Evolutionary conservation across 2,113 vertebrate genomes (phyloP).

Genomic region (Rhynchopsitta pachyrhyncha): DNA sequence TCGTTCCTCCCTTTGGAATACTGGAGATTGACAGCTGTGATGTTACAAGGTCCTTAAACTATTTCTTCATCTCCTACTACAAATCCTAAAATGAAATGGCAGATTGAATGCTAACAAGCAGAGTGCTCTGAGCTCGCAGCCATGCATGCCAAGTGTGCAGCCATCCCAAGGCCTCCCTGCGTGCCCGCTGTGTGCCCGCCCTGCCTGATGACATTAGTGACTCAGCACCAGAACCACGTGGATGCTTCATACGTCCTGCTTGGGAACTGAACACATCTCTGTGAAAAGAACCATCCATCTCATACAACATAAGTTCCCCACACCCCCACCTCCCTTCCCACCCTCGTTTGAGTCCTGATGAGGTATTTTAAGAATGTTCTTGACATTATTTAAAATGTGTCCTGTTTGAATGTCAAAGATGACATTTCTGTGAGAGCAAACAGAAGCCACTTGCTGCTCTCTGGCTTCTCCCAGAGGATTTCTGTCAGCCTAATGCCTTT

Average conservation of each 20-base stretch:
- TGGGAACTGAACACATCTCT: slow-evolving; percentile 69
- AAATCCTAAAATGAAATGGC: slow-evolving; percentile 47
- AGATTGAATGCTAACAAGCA: slow-evolving; percentile 20
- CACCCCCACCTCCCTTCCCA: background rate
- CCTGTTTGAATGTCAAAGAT: slow-evolving; percentile 70
- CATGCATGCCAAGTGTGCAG: background rate
- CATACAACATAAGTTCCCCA: slow-evolving; percentile 74
- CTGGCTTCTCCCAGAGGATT: slow-evolving; percentile 62
- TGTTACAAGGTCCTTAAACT: slow-evolving; percentile 56
- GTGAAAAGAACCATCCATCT: slow-evolving; percentile 76
- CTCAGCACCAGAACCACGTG: slow-evolving; percentile 69
- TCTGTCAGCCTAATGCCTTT: slow-evolving; percentile 62
- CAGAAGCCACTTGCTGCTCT: slow-evolving; percentile 59
- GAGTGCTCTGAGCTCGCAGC: background rate
- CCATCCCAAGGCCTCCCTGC: background rate
- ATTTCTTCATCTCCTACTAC: slow-evolving; percentile 48
- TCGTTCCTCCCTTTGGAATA: slow-evolving; percentile 48
- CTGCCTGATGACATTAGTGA: slow-evolving; percentile 64
- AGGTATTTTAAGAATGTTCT: slow-evolving; percentile 68
- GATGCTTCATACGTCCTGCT: slow-evolving; percentile 67
- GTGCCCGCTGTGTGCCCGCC: background rate
- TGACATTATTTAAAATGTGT: slow-evolving; percentile 73
- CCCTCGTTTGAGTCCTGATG: slow-evolving; percentile 47
- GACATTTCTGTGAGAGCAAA: slow-evolving; percentile 66
- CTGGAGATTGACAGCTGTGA: slow-evolving; percentile 62